A percentile compares a stretch with the other conserved stretches of the same genome.
These are phyloP conservation scores for Antennarius maculatus DNA, from an alignment of 2,797 vertebrate species.

Conservation along the genomic window DNA sequence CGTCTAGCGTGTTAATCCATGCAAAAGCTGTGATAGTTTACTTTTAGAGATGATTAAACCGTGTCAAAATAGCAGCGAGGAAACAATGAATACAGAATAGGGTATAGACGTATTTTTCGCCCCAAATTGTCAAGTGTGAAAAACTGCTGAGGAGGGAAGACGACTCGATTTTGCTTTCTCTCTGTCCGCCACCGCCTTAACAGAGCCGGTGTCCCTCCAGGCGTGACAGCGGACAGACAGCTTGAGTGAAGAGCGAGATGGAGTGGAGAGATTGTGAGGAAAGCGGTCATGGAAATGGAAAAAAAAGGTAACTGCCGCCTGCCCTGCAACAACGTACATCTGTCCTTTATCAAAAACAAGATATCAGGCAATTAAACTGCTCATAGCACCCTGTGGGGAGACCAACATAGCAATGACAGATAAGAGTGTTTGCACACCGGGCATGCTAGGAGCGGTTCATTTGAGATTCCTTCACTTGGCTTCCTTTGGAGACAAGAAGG, in stretches of 20 bases:
- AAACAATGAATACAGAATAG: constrained; percentile 67
- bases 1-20: constrained; percentile 53
- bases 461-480: constrained; percentile 15
- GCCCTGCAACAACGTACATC: constrained; percentile 28
- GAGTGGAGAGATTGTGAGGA: not conserved
- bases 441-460: constrained; percentile 1
- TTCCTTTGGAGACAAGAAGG: constrained; percentile 12
- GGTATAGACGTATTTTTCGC: constrained; percentile 12
- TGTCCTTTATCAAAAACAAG: constrained; percentile 55
- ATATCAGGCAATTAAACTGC: constrained; percentile 57
- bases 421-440: constrained; percentile 34
- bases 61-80: constrained; percentile 60
- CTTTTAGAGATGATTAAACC: constrained; percentile 67
- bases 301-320: constrained; percentile 48
- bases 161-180: constrained; percentile 2
- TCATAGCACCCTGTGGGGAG: constrained; percentile 30
- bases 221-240: constrained; percentile 18
- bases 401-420: constrained; percentile 30
- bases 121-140: constrained; percentile 56
- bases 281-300: constrained; percentile 22
- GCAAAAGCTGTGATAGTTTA: constrained; percentile 57
- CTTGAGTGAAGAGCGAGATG: constrained; percentile 27
- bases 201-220: constrained; percentile 30
- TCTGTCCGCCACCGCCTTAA: constrained; percentile 13
- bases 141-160: constrained; percentile 57